These are phyloP conservation scores for Tridacna crocea DNA, from an alignment of 2,888 invertebrate genomes.

Conservation along the genomic window DNA sequence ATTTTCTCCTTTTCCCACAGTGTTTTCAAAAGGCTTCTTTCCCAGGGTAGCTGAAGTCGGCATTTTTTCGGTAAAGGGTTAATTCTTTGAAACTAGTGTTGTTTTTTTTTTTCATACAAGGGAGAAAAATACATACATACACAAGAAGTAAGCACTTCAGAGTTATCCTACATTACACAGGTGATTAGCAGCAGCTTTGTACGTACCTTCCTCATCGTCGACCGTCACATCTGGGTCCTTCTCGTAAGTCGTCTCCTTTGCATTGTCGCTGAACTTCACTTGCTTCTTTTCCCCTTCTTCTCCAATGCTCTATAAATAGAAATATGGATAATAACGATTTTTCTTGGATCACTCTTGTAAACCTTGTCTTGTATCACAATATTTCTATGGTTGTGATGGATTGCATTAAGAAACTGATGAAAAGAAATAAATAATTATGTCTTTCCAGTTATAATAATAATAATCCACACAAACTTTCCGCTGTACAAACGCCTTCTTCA, in stretches of 20 bases:
- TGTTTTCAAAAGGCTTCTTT: neutral
- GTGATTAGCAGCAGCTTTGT: too few relatives aligned
- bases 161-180: neutral
- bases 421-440: neutral
- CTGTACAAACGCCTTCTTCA: too few relatives aligned
- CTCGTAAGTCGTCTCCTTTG: conserved; percentile 18
- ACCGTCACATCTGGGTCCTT: conserved; percentile 1
- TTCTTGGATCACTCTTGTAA: neutral
- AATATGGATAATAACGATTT: neutral
- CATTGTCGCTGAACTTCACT: conserved; percentile 23
- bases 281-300: conserved; percentile 23
- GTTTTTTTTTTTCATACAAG: too few relatives aligned
- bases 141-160: neutral
- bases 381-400: neutral
- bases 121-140: too few relatives aligned
- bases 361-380: neutral
- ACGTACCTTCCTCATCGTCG: conserved; percentile 7
- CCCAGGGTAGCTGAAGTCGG: neutral
- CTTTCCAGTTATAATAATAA: neutral
- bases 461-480: too few relatives aligned
- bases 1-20: neutral
- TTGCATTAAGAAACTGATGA: neutral
- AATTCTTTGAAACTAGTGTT: too few relatives aligned
- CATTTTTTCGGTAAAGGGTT: neutral
- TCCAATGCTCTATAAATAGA: neutral